Evolutionary conservation across 2,888 invertebrate genomes (phyloP), one percentile per base, ranked within the genome.

Genomic region (Apamea sordens): DNA sequence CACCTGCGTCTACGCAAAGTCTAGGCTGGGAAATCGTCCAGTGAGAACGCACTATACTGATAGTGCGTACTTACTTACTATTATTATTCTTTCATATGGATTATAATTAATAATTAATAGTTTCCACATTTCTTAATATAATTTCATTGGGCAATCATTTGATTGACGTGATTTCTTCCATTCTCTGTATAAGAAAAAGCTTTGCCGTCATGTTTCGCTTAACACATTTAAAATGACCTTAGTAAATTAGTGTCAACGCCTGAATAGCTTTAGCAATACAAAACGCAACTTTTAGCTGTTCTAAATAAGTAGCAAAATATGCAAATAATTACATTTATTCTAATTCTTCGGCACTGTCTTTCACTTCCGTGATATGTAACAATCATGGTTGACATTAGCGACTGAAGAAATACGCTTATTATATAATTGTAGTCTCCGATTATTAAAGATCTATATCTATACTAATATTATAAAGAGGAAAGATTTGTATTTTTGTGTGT

Each of bases 281-380:
- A 80, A 8, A 64, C 21, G 1, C 28, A 69, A 80, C n/a, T 65
- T 53, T 75, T 50, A 65, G 47, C 24, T 67, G 69, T 70, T 65
- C 65, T 24, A 77, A 78, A 64, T 82, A 8, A 32, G 65, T 73
- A 59, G n/a, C 50, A 68, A 77, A 74, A 56, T 75, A 84, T 85
- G 75, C 77, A 76, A 86, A 80, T 73, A 41, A 61, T 59, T 73
- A 13, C 5, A 68, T 86, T 83, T 50, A 70, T 65, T 76, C 21
- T 24, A 70, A 73, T 71, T 32, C 13, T 78, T 75, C 63, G 56
- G n/a, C 68, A 72, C 7, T 41, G 76, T 85, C 69, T 85, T 85
- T 80, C 79, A 82, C 74, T 85, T 87, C 85, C 83, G 85, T 61
- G 44, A 76, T 78, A 78, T 73, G 75, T 76, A 69, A 65, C 61